Evolutionary conservation across 2,888 invertebrate species (phyloP), one percentile per base, ranked within the genome.

Genomic region (Altica lythri): DNA sequence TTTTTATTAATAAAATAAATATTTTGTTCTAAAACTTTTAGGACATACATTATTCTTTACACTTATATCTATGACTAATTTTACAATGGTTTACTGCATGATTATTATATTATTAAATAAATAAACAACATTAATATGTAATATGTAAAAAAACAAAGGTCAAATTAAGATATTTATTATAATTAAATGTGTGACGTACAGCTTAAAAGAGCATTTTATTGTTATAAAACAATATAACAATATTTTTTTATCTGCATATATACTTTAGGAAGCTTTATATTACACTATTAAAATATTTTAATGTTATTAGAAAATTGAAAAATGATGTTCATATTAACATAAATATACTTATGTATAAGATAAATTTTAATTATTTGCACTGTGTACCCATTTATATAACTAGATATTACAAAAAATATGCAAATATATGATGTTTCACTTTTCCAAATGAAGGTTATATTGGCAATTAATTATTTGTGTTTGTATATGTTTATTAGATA

Each of bases 241-340:
- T 34, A 16, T 34, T 34, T 27, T 34, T 8, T 34, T 34, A 34
- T 34, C 34, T 8, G 14, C 27, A 16, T 14, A 32, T 29, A 34
- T 34, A 34, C 34, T 34, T 34, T 34, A 34, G 13, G 34, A 34
- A 34, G 9, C 34, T 44, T 44, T 44, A 19, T 44, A 35, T 42
- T 29, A 17, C 27, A 14, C 46, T 32, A 46, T 46, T 46, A 46
- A 45, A 38, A 55, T 52, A 55, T 51, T 43, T 35, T 38, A 55
- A 57, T 53, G 57, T 14, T 48, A 29, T 37, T 57, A 45, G 34
- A 43, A 53, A 57, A 57, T 57, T 57, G 57, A 49, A 53, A 53
- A 57, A 45, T 57, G 44, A 53, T 57, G 57, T 57, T 57, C 30
- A 47, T 57, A 57, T 57, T 57, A 45, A 53, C 53, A 57, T 57